Base-by-base conservation (phyloP, 2,888 invertebrate species). In the Acanthosepion esculentum region DNA sequence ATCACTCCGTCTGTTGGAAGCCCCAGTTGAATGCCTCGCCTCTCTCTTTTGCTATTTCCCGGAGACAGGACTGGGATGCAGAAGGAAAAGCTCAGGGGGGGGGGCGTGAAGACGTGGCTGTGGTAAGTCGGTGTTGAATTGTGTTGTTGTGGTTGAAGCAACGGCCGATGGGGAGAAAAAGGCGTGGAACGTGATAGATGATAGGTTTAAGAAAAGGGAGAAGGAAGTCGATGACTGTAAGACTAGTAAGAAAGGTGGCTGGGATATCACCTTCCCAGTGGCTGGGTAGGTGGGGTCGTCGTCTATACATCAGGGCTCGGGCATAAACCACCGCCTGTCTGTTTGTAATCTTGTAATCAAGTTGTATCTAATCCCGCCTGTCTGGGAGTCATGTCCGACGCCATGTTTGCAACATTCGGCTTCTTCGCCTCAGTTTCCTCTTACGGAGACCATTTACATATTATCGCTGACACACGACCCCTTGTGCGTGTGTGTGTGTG, bases 111-210 rank as follows among this genome's bases (percentile, higher is more conserved):
- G 15, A 33, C 12, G 15, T 78, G n/a, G 78, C 5, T 78, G 78
- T 78, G 78, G n/a, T 78, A 78, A 78, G 78, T n/a, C 78, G n/a
- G 78, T 78, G 78, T 78, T 78, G 78, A 78, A n/a, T 78, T 78
- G n/a, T 78, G 78, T 78, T 78, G 78, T 78, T 78, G 78, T 78
- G 78, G 78, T 78, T 78, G 78, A 78, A 78, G 78, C 78, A 78
- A 78, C 78, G 78, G 78, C n/a, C 78, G 78, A 33, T n/a, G n/a
- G 12, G 78, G n/a, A 41, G 23, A 78, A 78, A 78, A 78, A 18
- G n/a, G 78, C 78, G 78, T 78, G 78, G 78, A 78, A 78, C 78
- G 78, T 78, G 78, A 78, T 78, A 78, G 78, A 78, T 78, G 78
- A 78, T 78, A 78, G 78, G 78, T 78, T 78, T 78, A 78, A 78